Percentiles rank a stretch among this genome's conserved stretches.
phyloP scores from a whole-genome alignment of 2,888 invertebrate species.

The Hydrotaea cyrtoneurina region DNA sequence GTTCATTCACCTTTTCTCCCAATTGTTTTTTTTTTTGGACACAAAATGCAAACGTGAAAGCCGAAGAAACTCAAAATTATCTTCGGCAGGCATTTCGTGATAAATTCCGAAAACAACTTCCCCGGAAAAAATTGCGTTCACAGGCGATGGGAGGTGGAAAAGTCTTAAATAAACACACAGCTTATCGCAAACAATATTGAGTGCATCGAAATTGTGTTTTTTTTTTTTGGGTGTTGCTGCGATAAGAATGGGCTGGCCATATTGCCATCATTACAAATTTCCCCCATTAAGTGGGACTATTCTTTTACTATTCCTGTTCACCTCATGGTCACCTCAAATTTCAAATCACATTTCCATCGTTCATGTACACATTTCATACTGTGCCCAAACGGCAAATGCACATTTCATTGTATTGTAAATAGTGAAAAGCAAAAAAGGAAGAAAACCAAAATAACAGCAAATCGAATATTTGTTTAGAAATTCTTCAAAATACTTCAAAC shows the following conservation, averaged over 20 bases:
- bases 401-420: constrained; percentile 25
- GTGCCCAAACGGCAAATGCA: constrained; percentile 42
- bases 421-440: too few relatives aligned
- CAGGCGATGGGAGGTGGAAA: constrained; percentile 15
- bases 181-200: constrained; percentile 50
- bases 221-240: not conserved
- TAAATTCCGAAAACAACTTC: constrained; percentile 28
- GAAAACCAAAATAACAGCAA: constrained; percentile 3
- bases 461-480: not conserved
- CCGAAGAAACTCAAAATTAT: not conserved
- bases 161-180: constrained; percentile 51
- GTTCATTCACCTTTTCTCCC: constrained; percentile 50
- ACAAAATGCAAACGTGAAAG: constrained; percentile 32
- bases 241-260: constrained; percentile 43
- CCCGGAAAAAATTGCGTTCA: constrained; percentile 46
- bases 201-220: constrained; percentile 44
- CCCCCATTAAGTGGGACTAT: too few relatives aligned
- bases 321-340: constrained; percentile 36
- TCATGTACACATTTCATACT: not conserved
- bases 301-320: too few relatives aligned
- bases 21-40: too few relatives aligned
- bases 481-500: not conserved
- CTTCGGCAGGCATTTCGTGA: constrained; percentile 13
- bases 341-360: not conserved
- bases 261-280: too few relatives aligned